Evolutionary conservation across 2,113 vertebrate genomes (phyloP), one percentile per base, ranked within the genome.

Genomic region (Otus sunia): DNA sequence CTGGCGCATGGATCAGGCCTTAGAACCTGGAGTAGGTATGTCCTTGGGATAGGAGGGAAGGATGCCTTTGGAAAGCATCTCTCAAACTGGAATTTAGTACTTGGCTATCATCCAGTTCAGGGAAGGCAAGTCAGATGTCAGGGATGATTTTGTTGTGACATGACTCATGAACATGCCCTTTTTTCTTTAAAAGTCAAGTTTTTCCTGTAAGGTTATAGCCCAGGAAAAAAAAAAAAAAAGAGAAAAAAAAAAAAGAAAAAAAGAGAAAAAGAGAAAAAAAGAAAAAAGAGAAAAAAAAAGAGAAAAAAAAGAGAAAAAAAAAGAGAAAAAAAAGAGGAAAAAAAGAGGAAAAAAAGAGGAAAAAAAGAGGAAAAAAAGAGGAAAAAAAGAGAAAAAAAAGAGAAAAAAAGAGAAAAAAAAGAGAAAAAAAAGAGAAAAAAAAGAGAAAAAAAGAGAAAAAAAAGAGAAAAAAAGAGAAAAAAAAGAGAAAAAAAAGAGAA

Each of bases 11-110:
- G 52, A 19, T 17, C 67, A 71, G 55, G 56, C 29, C 55, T 49
- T 11, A 34, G 18, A 64, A 36, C 14, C 22, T 56, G 59, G 0
- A 43, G 47, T 6, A 60, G 58, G 5, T 37, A 10, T 0, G 2
- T 37, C 29, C 16, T 37, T 49, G 36, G 12, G 34, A 43, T 25
- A 78, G 41, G 6, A 32, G 21, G 52, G 59, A 14, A 41, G 12
- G n/a, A 4, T 21, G 50, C 12, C 56, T 85, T 50, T 10, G 29
- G 63, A 50, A 89, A 55, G 86, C 22, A 53, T 22, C 39, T 34
- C 59, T 50, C 63, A 15, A 52, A 66, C 23, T 29, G 56, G 15
- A 45, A 77, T 66, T 84, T 4, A 53, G 25, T 6, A 27, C 9
- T 34, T 12, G 2, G 50, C 3, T 17, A 19, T 10, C 47, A 60